Evolutionary conservation across 1,140 invertebrate genomes (phyloP).

Genomic region (Proales similis): DNA sequence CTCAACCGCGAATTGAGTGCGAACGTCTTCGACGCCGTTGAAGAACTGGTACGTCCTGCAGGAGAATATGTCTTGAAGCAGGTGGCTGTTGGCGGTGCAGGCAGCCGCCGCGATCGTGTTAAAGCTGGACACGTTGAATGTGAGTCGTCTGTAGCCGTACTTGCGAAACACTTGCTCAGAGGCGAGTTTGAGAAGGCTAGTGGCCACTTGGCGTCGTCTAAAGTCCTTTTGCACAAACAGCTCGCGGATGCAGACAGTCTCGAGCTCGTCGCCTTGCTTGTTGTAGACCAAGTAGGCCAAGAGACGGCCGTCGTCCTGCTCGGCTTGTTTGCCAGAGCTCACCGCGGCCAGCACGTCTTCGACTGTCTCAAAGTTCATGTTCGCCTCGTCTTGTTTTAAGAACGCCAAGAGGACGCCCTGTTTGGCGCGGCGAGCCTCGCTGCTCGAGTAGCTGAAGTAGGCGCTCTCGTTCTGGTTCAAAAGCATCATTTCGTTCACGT

Average conservation of each 20-base stretch:
- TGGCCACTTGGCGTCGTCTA: constrained; percentile 7
- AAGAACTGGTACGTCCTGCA: constrained; percentile 11
- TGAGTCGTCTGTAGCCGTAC: constrained; percentile 13
- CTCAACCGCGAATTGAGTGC: constrained; percentile 12
- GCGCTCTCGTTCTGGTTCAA: constrained; percentile 18
- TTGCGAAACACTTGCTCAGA: not conserved
- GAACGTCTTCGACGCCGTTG: constrained; percentile 3
- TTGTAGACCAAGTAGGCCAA: constrained; percentile 15
- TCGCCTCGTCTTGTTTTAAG: constrained; percentile 19
- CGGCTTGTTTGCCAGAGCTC: not conserved
- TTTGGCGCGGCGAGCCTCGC: constrained; percentile 2
- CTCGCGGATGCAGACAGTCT: constrained; percentile 31
- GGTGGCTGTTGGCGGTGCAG: not conserved
- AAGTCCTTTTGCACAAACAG: constrained; percentile 16
- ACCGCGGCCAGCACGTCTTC: constrained; percentile 11
- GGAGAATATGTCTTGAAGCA: constrained; percentile 9
- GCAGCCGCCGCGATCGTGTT: constrained; percentile 4
- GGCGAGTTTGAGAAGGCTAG: not conserved
- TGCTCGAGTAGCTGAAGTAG: constrained; percentile 20
- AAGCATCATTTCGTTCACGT: constrained; percentile 34
- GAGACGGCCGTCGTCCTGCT: constrained; percentile 14
- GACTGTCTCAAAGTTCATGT: too few relatives aligned
- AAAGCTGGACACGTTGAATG: constrained; percentile 27
- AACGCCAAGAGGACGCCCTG: constrained; percentile 31
- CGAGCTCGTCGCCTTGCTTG: constrained; percentile 34